Base-by-base conservation (phyloP, 1,140 invertebrate species). In the Drosophila melanogaster region DNA sequence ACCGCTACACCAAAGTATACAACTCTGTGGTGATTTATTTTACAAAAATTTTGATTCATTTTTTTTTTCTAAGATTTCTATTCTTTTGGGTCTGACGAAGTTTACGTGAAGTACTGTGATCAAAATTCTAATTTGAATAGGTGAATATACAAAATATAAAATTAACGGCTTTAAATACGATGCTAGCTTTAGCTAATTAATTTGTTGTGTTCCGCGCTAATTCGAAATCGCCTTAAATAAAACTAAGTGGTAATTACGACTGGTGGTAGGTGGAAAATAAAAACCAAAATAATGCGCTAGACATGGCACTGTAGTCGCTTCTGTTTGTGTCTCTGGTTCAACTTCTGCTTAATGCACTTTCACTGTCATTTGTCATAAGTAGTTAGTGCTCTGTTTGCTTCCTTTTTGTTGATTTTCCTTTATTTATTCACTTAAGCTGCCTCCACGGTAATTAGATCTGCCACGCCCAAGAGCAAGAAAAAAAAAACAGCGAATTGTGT, bases 331-430 rank as follows among this genome's bases (percentile, higher is more conserved):
- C 61, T 44, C 50, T 60, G 33, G 14, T 40, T 54, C 62, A 72
- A 44, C 56, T 74, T 72, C 54, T 55, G 70, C 79, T 81, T 81
- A 81, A 81, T 81, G 79, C 79, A 81, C 79, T 83, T 81, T 81
- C 79, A 81, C 79, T 83, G 79, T 81, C 79, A 74, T 78, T 81
- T 81, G 74, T 81, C 74, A 81, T 78, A 81, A 81, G 74, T 81
- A 81, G 79, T 83, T 75, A 81, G 78, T 54, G 79, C 74, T 81
- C 55, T 67, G 62, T 74, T 81, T 73, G 74, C 38, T 69, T 44
- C 49, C 40, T 30, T 57, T 22, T 49, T 59, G 54, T 56, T 76
- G 47, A 58, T 53, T 75, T 56, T 64, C 38, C 41, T 71, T 77
- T 77, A 73, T 81, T 73, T 77, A 67, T 81, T 62, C 74, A 62